phyloP scores from a whole-genome alignment of 37 sponge, comb jelly and placozoan species.

The Eunapius fragilis region DNA sequence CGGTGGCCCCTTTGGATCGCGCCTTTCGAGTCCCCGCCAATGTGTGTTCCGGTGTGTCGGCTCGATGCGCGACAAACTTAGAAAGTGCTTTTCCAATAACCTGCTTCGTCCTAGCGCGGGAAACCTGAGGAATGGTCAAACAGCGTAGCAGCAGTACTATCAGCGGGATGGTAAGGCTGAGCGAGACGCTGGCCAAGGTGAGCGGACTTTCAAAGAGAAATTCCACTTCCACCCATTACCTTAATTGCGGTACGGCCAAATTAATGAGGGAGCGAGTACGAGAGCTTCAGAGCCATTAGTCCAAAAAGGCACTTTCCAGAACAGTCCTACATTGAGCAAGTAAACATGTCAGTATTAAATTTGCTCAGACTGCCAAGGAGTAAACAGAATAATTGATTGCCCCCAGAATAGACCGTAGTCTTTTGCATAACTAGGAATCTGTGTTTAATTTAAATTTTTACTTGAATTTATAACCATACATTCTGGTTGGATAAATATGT shows the following conservation, averaged over 20 bases:
- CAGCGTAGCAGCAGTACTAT: background rate
- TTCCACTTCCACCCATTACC: background rate
- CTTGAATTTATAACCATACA: no score
- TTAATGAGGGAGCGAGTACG: no score
- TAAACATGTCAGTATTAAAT: no score
- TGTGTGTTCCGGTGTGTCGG: slow-evolving; percentile 78
- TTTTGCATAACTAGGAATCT: no score
- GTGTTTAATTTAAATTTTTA: no score
- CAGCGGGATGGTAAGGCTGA: background rate
- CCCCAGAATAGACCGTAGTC: no score
- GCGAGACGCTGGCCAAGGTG: background rate
- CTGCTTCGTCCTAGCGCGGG: background rate
- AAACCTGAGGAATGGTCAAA: background rate
- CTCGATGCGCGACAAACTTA: slow-evolving; percentile 64
- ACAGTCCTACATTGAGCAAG: no score
- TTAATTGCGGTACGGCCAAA: no score
- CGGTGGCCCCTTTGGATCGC: slow-evolving; percentile 49
- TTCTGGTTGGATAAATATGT: background rate
- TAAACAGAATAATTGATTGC: no score
- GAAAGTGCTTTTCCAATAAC: background rate
- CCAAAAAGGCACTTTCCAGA: no score
- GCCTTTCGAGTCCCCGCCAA: slow-evolving; percentile 46
- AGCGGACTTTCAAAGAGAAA: background rate
- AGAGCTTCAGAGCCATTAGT: no score
- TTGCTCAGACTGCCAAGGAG: no score